These are phyloP conservation scores for Darevskia nairensis DNA, from an alignment of 2,797 vertebrate species.

Conservation along the genomic window DNA sequence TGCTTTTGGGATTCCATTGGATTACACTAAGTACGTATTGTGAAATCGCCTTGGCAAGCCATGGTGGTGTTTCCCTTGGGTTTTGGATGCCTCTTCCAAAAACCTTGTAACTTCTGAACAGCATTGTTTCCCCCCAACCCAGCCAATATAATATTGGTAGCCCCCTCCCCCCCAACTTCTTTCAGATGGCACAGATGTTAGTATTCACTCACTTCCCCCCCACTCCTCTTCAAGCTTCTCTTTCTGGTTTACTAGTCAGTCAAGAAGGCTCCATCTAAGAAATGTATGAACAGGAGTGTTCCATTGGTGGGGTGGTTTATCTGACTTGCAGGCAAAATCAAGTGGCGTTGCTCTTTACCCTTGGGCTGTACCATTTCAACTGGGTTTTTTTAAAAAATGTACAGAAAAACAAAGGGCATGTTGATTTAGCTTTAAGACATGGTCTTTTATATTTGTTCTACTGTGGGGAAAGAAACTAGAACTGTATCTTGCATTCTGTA, in stretches of 20 bases:
- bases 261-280: neutral
- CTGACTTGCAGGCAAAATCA: neutral
- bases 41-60: neutral
- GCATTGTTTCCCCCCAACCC: neutral
- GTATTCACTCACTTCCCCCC: neutral
- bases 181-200: neutral
- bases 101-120: too few species aligned
- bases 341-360: neutral
- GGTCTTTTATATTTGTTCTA: too few species aligned
- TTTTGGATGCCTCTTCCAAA: neutral
- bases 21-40: too few species aligned
- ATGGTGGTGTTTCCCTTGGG: neutral
- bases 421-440: too few species aligned
- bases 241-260: neutral
- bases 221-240: neutral
- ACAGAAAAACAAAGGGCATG: neutral
- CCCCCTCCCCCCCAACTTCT: neutral
- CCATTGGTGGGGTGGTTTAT: neutral
- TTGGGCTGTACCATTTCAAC: neutral
- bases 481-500: neutral
- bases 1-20: neutral
- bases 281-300: neutral
- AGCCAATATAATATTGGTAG: too few species aligned
- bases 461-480: too few species aligned
- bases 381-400: neutral